Percentiles rank a stretch among this genome's conserved stretches.
phyloP scores from a whole-genome alignment of 2,113 vertebrate genomes.

The Pygoscelis adeliae region DNA sequence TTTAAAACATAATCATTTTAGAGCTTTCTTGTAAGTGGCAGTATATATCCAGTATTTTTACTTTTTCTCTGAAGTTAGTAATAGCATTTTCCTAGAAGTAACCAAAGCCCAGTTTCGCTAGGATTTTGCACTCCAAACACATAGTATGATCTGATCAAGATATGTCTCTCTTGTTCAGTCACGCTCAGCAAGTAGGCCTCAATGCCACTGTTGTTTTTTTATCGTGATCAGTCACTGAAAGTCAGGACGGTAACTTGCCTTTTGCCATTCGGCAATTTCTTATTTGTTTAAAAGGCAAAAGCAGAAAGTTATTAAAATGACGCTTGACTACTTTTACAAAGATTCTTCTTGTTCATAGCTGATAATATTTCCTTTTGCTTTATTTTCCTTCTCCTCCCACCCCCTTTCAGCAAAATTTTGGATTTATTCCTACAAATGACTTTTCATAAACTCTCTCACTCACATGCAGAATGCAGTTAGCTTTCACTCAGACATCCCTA shows the following conservation, averaged over 20 bases:
- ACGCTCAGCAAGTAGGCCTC: not conserved
- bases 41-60: not conserved
- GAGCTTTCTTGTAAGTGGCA: not conserved
- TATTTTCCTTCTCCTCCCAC: not conserved
- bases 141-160: not conserved
- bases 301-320: not conserved
- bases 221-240: not conserved
- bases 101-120: not conserved
- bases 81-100: not conserved
- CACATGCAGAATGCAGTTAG: not conserved
- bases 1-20: not conserved
- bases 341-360: not conserved
- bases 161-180: not conserved
- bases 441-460: not conserved
- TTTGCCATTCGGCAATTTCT: not conserved
- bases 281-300: not conserved
- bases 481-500: conserved; percentile 10
- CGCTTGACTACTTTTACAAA: not conserved
- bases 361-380: not conserved
- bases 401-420: not conserved
- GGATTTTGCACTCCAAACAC: not conserved
- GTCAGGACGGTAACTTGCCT: not conserved
- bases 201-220: not conserved
- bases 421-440: not conserved
- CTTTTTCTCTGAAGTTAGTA: not conserved